These are phyloP conservation scores for Dendrolimus kikuchii DNA, from an alignment of 1,140 invertebrate genomes.

Conservation along the genomic window DNA sequence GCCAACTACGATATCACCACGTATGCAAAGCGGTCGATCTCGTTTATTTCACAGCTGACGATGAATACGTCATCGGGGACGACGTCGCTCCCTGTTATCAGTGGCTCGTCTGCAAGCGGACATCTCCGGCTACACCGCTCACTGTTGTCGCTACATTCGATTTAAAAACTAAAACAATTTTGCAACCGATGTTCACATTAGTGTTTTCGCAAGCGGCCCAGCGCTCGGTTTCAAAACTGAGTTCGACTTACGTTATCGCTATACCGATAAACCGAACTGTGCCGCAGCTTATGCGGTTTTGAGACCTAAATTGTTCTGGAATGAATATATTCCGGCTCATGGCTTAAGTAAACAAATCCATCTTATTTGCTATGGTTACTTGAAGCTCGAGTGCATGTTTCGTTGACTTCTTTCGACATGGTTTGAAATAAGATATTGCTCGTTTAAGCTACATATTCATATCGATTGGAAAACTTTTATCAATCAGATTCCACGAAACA, in stretches of 20 bases:
- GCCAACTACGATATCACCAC: conserved; percentile 46
- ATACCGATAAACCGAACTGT: conserved; percentile 59
- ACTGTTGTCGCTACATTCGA: conserved; percentile 47
- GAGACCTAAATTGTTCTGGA: conserved; percentile 50
- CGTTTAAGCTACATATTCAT: too few relatives aligned
- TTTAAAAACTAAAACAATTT: conserved; percentile 71
- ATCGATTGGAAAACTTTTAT: conserved; percentile 25
- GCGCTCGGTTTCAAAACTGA: conserved; percentile 64
- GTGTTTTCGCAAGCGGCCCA: conserved; percentile 69
- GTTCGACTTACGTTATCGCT: conserved; percentile 66
- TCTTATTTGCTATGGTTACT: too few relatives aligned
- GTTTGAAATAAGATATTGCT: too few relatives aligned
- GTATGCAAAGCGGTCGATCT: conserved; percentile 44
- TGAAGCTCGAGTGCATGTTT: too few relatives aligned
- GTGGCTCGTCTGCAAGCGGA: conserved; percentile 11
- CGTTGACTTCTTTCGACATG: too few relatives aligned
- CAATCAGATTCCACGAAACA: conserved; percentile 38
- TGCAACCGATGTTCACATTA: conserved; percentile 70
- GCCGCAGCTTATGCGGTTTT: conserved; percentile 51
- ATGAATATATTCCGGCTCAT: too few relatives aligned
- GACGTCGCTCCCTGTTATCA: conserved; percentile 32
- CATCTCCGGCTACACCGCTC: conserved; percentile 9
- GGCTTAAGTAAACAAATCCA: too few relatives aligned
- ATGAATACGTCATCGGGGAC: conserved; percentile 19
- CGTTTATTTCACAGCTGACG: conserved; percentile 8